Base-by-base conservation (phyloP, 2,797 vertebrate species). In the Rousettus madagascariensis region DNA sequence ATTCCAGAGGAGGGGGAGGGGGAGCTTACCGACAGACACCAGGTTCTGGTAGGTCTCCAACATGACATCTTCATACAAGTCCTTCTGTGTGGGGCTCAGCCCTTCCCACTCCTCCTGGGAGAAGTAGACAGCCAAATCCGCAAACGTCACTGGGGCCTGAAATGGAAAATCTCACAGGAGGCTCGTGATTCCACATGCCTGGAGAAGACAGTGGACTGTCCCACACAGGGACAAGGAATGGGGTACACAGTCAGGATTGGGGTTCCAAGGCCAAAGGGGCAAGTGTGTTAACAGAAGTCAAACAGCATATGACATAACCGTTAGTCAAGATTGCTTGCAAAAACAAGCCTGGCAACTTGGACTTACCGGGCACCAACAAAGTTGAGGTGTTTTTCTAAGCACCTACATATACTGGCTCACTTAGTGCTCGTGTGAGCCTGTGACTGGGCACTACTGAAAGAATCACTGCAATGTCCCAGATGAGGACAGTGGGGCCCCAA, bases 111-210 rank as follows among this genome's bases (percentile, higher is more conserved):
- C 97, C 28, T 97, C 97, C 72, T 43, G 66, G 55, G 96, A 96
- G 87, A 97, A 97, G 93, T 94, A 94, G 79, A 97, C 49, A 33
- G 97, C 95, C 88, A 97, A 36, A 51, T 97, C 97, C 22, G 79
- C 92, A 28, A 97, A 97, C 0, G 95, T 95, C 93, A 97, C 95
- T 16, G 75, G 28, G 0, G 71, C 86, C 97, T 97, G 93, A 69
- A 95, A 96, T 3, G 33, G 59, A 86, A 72, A 71, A 19, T 19
- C 22, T 86, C 59, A 66, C 43, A 0, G 51, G 0, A 1, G n/a
- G 26, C 46, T 46, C 28, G 1, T 24, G 57, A 16, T 61, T 69
- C 57, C 55, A 51, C 22, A 3, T 0, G 0, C n/a, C 75, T 33
- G 13, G 13, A 65, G 38, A 55, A 55, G 63, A 46, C 0, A 2